Percentiles rank a stretch among this genome's conserved stretches.
Evolutionary conservation across 2,888 invertebrate species (phyloP).

Genomic region (Rhamphomyia laevipes): DNA sequence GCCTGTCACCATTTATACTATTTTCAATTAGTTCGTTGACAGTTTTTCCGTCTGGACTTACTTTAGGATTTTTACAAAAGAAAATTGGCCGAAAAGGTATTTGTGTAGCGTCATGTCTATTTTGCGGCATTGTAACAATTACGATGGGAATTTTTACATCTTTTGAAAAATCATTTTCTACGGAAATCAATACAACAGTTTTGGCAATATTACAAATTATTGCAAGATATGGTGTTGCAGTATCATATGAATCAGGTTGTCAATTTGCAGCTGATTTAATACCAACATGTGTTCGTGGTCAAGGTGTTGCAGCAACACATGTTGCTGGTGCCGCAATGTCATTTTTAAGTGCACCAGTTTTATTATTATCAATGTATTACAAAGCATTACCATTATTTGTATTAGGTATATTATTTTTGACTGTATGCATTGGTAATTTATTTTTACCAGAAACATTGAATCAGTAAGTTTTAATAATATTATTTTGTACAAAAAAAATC

Average conservation of each 20-base stretch:
- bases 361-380: slow-evolving; percentile 28
- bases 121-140: slow-evolving; percentile 37
- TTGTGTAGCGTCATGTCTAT: slow-evolving; percentile 36
- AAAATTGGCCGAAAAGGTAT: slow-evolving; percentile 34
- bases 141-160: slow-evolving; percentile 28
- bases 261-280: slow-evolving; percentile 47
- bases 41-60: slow-evolving; percentile 39
- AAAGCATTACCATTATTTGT: slow-evolving; percentile 37
- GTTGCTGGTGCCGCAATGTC: slow-evolving; percentile 42
- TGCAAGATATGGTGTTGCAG: slow-evolving; percentile 40
- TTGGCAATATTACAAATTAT: slow-evolving; percentile 34
- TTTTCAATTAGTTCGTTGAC: slow-evolving; percentile 39
- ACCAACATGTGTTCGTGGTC: slow-evolving; percentile 44
- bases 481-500: too few relatives aligned
- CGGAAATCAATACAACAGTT: slow-evolving; percentile 26
- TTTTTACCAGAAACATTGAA: too few relatives aligned
- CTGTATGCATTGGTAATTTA: slow-evolving; percentile 38
- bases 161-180: slow-evolving; percentile 4
- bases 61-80: slow-evolving; percentile 20
- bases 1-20: slow-evolving; percentile 37
- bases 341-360: slow-evolving; percentile 40
- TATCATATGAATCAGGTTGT: slow-evolving; percentile 44
- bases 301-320: slow-evolving; percentile 44
- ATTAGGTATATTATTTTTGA: slow-evolving; percentile 33
- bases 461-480: too few relatives aligned